These are phyloP conservation scores for Tiliqua scincoides DNA, from an alignment of 2,113 vertebrate genomes.

Conservation along the genomic window DNA sequence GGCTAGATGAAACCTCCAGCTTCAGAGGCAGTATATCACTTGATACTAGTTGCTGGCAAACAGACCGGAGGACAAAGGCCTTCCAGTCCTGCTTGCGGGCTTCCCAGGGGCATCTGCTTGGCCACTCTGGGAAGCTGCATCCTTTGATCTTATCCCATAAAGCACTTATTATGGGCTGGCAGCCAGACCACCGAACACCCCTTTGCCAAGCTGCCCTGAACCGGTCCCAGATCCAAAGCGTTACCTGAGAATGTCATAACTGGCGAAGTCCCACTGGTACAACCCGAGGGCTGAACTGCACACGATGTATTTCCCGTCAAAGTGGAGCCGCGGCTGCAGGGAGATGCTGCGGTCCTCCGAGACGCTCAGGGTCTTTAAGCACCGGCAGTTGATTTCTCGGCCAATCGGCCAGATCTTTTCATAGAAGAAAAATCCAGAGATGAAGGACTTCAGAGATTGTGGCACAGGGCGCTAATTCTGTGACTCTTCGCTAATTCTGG, in stretches of 20 bases:
- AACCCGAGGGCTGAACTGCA: conserved; percentile 96
- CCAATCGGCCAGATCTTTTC: conserved; percentile 97
- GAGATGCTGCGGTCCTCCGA: conserved; percentile 96
- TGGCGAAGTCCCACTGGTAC: conserved; percentile 98
- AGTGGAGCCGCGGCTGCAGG: conserved; percentile 95
- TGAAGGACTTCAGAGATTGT: too few species aligned
- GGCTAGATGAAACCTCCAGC: too few species aligned
- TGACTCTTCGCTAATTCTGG: too few species aligned
- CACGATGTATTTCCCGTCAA: conserved; percentile 93
- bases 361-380: conserved; percentile 93
- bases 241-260: conserved; percentile 96
- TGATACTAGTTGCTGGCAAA: too few species aligned
- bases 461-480: too few species aligned
- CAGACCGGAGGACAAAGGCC: too few species aligned
- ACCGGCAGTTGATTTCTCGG: conserved; percentile 97
- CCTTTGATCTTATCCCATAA: too few species aligned
- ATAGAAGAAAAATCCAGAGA: conserved; percentile 45
- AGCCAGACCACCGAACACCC: neutral
- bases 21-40: too few species aligned
- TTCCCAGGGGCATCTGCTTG: too few species aligned
- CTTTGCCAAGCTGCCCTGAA: neutral
- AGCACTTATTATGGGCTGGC: too few species aligned
- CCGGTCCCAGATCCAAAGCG: neutral
- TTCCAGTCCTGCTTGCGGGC: too few species aligned
- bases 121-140: too few species aligned